These are phyloP conservation scores for Ciconia boyciana DNA, from an alignment of 2,113 vertebrate genomes.

Conservation along the genomic window DNA sequence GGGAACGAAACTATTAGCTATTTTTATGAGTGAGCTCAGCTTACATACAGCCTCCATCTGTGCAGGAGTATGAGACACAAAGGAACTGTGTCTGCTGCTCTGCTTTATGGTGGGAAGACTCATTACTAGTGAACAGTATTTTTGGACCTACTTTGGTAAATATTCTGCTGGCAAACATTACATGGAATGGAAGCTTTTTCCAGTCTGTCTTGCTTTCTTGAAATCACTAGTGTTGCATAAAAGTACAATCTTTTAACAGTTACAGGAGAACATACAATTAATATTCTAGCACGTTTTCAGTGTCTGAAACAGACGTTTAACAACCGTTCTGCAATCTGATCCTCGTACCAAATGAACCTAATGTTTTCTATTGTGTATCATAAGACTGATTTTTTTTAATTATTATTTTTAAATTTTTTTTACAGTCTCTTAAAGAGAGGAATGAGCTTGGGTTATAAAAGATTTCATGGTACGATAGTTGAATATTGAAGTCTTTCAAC, in stretches of 20 bases:
- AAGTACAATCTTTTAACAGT: not conserved
- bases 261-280: not conserved
- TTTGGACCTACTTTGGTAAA: not conserved
- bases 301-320: not conserved
- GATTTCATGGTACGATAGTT: not conserved
- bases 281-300: not conserved
- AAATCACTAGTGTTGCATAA: not conserved
- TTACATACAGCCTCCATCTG: not conserved
- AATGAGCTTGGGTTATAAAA: not conserved
- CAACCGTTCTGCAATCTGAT: not conserved
- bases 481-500: not conserved
- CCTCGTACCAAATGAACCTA: not conserved
- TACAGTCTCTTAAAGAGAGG: not conserved
- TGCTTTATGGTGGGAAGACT: not conserved
- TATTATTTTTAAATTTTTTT: not conserved
- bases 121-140: not conserved
- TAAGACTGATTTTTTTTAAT: not conserved
- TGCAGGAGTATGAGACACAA: not conserved
- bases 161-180: not conserved
- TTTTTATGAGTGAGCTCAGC: not conserved
- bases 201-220: not conserved
- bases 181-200: not conserved
- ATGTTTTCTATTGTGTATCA: not conserved
- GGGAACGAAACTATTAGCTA: not conserved
- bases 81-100: not conserved